Conservation (phyloP, 2,797 vertebrate species). For the Lagodon rhomboides region DNA sequence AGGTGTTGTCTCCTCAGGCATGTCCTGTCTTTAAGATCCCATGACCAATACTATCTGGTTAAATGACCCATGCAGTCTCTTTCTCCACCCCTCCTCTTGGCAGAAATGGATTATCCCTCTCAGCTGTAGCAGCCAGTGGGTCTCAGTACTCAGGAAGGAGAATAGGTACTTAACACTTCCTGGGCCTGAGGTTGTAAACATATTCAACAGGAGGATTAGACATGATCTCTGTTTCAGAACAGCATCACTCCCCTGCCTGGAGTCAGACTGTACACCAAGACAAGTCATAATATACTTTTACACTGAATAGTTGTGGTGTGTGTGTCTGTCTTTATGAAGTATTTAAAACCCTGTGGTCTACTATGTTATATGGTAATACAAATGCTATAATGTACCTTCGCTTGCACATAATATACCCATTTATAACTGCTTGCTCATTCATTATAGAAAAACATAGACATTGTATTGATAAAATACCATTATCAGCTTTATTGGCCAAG, state of each 20-base stretch:
- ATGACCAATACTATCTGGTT: slow-evolving; percentile 1
- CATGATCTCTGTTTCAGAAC: slow-evolving; percentile 9
- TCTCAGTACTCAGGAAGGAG: neutral
- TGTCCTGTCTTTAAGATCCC: slow-evolving; percentile 4
- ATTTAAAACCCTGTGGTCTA: neutral
- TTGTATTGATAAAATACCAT: too few species aligned
- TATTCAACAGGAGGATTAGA: slow-evolving; percentile 27
- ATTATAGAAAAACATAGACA: neutral
- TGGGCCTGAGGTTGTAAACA: slow-evolving; percentile 10
- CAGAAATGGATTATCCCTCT: slow-evolving; percentile 10
- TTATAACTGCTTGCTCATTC: neutral
- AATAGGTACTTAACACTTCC: neutral
- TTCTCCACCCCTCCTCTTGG: slow-evolving; percentile 21
- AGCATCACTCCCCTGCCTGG: slow-evolving; percentile 16
- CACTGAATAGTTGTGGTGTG: neutral
- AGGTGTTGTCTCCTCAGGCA: slow-evolving; percentile 2
- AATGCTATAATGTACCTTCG: neutral
- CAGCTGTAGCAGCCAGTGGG: slow-evolving; percentile 6
- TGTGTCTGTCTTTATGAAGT: neutral
- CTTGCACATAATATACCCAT: neutral
- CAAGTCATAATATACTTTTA: neutral
- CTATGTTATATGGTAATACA: neutral
- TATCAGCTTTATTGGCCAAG: too few species aligned
- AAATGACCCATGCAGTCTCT: slow-evolving; percentile 8
- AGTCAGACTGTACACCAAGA: slow-evolving; percentile 1